Evolutionary conservation across 2,797 vertebrate species (phyloP).

Genomic region (Salmo trutta): DNA sequence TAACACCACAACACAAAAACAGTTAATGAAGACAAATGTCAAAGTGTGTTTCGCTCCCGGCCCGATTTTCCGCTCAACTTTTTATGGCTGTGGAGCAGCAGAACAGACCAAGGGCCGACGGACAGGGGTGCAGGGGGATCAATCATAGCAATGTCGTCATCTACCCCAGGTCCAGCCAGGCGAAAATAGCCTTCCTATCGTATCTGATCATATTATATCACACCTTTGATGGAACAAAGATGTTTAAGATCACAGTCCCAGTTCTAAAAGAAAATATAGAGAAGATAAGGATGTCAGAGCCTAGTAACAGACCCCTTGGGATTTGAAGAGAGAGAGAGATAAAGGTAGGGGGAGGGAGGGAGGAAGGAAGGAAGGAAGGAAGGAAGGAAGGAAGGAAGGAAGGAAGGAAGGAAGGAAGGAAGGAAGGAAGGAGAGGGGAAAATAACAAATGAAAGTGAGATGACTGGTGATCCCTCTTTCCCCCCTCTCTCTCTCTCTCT

Average conservation of each 20-base stretch:
- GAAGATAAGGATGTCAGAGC: neutral
- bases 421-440: neutral
- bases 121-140: neutral
- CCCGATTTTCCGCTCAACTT: neutral
- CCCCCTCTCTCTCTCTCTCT: neutral
- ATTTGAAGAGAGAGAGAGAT: neutral
- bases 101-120: neutral
- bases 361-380: neutral
- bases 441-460: neutral
- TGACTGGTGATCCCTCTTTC: neutral
- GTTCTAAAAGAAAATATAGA: neutral
- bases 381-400: no score
- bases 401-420: neutral
- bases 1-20: neutral
- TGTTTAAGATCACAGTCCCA: neutral
- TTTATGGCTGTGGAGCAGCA: neutral
- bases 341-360: neutral
- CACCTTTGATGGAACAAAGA: neutral
- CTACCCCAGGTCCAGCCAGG: neutral
- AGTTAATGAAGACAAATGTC: slow-evolving; percentile 2
- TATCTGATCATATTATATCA: neutral
- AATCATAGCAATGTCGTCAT: neutral
- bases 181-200: neutral
- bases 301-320: neutral
- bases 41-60: neutral